Evolutionary conservation across 2,888 invertebrate genomes (phyloP).

Genomic region (Blastobasis lacticolella): DNA sequence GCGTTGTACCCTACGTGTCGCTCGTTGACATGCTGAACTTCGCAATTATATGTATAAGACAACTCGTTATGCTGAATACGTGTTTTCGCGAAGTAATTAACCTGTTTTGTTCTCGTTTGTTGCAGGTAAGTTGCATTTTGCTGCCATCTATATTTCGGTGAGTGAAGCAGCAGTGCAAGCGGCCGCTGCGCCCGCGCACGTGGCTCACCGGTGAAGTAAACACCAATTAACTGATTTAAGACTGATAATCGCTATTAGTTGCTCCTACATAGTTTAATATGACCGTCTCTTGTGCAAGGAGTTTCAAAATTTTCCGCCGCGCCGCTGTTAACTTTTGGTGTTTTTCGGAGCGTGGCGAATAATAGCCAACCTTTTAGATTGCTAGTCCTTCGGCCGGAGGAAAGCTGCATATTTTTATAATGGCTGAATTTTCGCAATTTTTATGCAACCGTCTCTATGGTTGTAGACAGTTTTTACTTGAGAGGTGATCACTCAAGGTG

Average conservation of each 20-base stretch:
- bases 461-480: too few species aligned
- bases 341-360: slow-evolving; percentile 73
- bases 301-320: slow-evolving; percentile 70
- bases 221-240: slow-evolving; percentile 66
- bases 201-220: slow-evolving; percentile 44
- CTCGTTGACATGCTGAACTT: slow-evolving; percentile 46
- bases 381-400: slow-evolving; percentile 68
- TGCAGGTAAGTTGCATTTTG: slow-evolving; percentile 50
- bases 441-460: background rate
- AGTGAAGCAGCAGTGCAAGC: too few species aligned
- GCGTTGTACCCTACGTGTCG: slow-evolving; percentile 24
- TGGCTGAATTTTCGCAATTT: slow-evolving; percentile 43
- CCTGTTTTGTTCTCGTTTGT: slow-evolving; percentile 31
- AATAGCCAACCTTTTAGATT: slow-evolving; percentile 69
- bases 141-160: background rate
- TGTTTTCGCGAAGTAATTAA: slow-evolving; percentile 14
- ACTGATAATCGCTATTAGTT: slow-evolving; percentile 67
- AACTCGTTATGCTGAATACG: slow-evolving; percentile 3
- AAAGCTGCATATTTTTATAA: slow-evolving; percentile 66
- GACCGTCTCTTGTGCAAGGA: slow-evolving; percentile 60
- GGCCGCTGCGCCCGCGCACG: too few species aligned
- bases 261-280: slow-evolving; percentile 68
- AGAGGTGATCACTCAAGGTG: too few species aligned
- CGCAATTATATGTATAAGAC: slow-evolving; percentile 16
- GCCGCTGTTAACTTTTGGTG: slow-evolving; percentile 67